A percentile compares a stretch with the other conserved stretches of the same genome.
phyloP scores from a whole-genome alignment of 2,888 invertebrate species.

The Lasioglossum malachurum region DNA sequence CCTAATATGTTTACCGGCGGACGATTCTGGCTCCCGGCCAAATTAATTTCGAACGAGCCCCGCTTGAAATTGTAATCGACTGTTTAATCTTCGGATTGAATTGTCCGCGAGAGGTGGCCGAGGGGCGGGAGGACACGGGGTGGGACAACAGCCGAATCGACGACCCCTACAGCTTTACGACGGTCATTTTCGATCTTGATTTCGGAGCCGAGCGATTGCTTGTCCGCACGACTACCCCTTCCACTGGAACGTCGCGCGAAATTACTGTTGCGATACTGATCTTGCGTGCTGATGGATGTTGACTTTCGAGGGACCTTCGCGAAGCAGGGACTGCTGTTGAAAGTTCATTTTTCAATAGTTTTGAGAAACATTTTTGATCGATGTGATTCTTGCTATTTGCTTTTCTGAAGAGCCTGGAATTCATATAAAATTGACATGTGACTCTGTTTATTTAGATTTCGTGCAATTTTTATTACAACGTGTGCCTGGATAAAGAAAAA shows the following conservation, averaged over 20 bases:
- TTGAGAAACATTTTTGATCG: too few species aligned
- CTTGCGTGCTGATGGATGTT: background rate
- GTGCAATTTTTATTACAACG: too few species aligned
- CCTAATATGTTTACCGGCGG: conserved; percentile 51
- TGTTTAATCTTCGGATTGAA: conserved; percentile 59
- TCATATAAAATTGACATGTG: too few species aligned
- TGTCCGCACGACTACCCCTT: conserved; percentile 15
- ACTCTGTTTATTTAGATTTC: too few species aligned
- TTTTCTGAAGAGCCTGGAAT: too few species aligned
- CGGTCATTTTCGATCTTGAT: conserved; percentile 46
- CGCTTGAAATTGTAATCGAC: conserved; percentile 52
- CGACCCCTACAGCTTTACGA: conserved; percentile 23
- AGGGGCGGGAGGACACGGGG: background rate
- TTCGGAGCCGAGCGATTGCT: conserved; percentile 29
- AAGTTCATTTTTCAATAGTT: too few species aligned
- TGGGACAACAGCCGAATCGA: conserved; percentile 22
- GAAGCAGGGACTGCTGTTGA: too few species aligned
- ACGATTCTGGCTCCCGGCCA: conserved; percentile 49
- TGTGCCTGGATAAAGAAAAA: too few species aligned
- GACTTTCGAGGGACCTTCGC: background rate
- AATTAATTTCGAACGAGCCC: conserved; percentile 57
- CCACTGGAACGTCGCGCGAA: background rate
- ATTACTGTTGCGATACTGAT: background rate
- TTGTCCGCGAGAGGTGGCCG: conserved; percentile 18
- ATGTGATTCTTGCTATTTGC: too few species aligned